Evolutionary conservation across 2,113 vertebrate genomes (phyloP).

Genomic region (Triplophysa dalaica): DNA sequence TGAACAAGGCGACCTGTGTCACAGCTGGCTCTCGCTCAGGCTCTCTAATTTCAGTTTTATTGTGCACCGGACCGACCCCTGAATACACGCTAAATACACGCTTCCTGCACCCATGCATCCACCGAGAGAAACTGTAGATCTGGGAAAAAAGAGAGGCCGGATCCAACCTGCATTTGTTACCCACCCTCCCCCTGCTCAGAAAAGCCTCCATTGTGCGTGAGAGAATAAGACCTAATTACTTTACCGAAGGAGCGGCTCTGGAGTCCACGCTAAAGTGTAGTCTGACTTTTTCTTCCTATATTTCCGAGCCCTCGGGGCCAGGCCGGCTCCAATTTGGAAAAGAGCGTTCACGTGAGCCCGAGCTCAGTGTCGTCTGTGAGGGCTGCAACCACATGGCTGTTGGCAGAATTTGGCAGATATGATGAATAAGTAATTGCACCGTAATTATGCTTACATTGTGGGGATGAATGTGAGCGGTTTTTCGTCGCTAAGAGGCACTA

Average conservation of each 20-base stretch:
- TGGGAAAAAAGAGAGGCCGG: slow-evolving; percentile 49
- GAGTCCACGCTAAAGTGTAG: slow-evolving; percentile 26
- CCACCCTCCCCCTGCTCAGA: slow-evolving; percentile 36
- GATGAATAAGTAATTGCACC: slow-evolving; percentile 18
- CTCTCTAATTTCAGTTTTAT: slow-evolving; percentile 55
- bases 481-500: neutral
- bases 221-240: slow-evolving; percentile 52
- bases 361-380: slow-evolving; percentile 17
- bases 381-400: slow-evolving; percentile 18
- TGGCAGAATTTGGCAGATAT: slow-evolving; percentile 24
- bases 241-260: slow-evolving; percentile 39
- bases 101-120: slow-evolving; percentile 14
- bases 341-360: neutral
- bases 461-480: slow-evolving; percentile 9
- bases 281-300: slow-evolving; percentile 30
- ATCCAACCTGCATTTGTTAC: slow-evolving; percentile 53
- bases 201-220: slow-evolving; percentile 39
- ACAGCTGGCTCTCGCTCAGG: slow-evolving; percentile 60
- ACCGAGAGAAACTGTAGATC: slow-evolving; percentile 55
- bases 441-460: slow-evolving; percentile 34
- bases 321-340: slow-evolving; percentile 28
- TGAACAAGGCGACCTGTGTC: slow-evolving; percentile 57
- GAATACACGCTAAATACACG: slow-evolving; percentile 36
- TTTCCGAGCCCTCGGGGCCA: slow-evolving; percentile 30
- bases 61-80: slow-evolving; percentile 52